Evolutionary conservation across 53 echinoderm and acorn worm genomes (phyloP), one percentile per base, ranked within the genome.

Genomic region (Crossaster papposus): DNA sequence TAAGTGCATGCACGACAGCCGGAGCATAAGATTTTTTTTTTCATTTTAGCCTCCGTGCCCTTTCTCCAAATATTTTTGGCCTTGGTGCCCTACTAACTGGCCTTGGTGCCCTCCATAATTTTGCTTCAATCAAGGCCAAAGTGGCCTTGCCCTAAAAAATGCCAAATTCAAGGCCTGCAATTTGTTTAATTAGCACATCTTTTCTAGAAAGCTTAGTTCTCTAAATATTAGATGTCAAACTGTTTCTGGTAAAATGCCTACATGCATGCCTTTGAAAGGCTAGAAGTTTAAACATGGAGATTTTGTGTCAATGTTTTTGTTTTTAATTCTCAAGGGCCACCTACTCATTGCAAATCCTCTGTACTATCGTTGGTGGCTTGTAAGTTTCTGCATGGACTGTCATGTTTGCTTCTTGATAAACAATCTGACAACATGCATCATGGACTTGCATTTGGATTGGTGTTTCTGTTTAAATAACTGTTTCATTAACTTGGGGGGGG

Each of bases 291-390:
- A 68, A 68, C 26, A 24, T 26, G 24, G 24, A 58, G 58, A 68
- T 26, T 34, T 74, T 74, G n/a, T 73, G 15, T 70, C 24, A 0
- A 10, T 44, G 30, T 72, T 6, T 85, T 85, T 30, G 14, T 73
- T 73, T 54, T 54, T 29, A 50, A 53, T 5, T 14, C 12, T 29
- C 14, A 86, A 86, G 86, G 86, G 77, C 75, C 86, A 86, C 35
- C 86, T 86, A 35, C 76, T 77, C 4, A 86, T 86, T 35, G 63
- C 86, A 76, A 75, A 77, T 36, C 86, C 86, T 37, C 86, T 86
- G 77, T 86, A 35, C 86, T 86, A 86, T 86, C 86, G 86, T 35
- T 86, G 86, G 86, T 86, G 86, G 86, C 86, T 77, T 22, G 86
- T 86, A 86, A 86, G 86, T 86, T n/a, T 33, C 44, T 58, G 86